These are phyloP conservation scores for Unio pictorum DNA, from an alignment of 2,888 invertebrate genomes.

Conservation along the genomic window DNA sequence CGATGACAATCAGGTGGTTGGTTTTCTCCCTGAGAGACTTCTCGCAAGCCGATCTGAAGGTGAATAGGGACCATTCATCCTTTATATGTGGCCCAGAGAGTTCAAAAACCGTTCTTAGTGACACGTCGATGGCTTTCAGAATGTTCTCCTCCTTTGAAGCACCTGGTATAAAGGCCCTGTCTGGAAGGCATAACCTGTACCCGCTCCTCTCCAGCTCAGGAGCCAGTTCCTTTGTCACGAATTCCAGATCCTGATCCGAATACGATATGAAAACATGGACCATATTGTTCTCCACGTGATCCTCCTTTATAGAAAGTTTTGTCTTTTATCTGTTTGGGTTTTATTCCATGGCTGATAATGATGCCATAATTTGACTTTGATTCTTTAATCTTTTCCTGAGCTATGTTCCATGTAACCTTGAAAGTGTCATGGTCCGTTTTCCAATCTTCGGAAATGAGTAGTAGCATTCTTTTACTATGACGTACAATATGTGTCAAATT, in stretches of 20 bases:
- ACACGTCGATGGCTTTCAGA: conserved; percentile 28
- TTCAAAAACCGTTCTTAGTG: conserved; percentile 32
- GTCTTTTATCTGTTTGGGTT: conserved; percentile 24
- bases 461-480: conserved; percentile 39
- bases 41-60: conserved; percentile 35
- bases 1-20: conserved; percentile 38
- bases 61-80: conserved; percentile 46
- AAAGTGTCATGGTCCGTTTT: conserved; percentile 23
- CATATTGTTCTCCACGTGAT: conserved; percentile 25
- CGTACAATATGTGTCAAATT: conserved; percentile 35
- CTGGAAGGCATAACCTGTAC: conserved; percentile 31
- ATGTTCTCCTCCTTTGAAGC: conserved; percentile 44
- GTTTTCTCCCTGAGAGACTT: conserved; percentile 36
- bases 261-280: conserved; percentile 42
- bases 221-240: conserved; percentile 24
- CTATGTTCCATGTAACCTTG: conserved; percentile 37
- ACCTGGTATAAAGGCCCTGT: conserved; percentile 44
- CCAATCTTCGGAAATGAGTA: conserved; percentile 35
- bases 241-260: conserved; percentile 32
- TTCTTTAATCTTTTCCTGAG: conserved; percentile 41
- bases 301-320: conserved; percentile 16
- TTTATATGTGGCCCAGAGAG: conserved; percentile 24
- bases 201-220: conserved; percentile 29
- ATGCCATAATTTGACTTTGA: conserved; percentile 37
- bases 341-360: conserved; percentile 27